Base-by-base conservation (phyloP, 2,797 vertebrate species). In the Urophycis tenuis region DNA sequence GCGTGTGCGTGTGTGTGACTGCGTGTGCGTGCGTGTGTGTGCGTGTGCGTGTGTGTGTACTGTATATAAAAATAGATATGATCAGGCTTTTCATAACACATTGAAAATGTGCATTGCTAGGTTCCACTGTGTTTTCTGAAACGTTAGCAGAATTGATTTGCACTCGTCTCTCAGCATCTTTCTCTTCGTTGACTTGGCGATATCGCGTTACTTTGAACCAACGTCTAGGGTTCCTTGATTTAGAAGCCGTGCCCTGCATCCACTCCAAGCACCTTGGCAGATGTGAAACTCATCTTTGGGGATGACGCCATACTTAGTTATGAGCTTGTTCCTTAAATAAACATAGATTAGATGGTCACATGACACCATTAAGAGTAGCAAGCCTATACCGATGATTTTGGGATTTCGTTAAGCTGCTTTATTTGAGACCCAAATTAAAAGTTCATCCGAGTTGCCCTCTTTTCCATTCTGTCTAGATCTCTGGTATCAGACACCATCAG, bases 341-440 rank as follows among this genome's bases (percentile, higher is more conserved):
- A 83, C 7, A 19, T 85, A 85, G 84, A 90, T 89, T 89, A 88
- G 78, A 89, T 36, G 31, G 45, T 36, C 29, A 76, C 72, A 74
- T 36, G 33, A 74, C 75, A 79, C 72, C 49, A 78, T 49, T 80
- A 79, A 84, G 83, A 85, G 75, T 81, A 84, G 80, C 78, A 78
- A 17, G n/a, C 74, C 81, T 78, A 78, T 82, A 79, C 84, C 85
- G 77, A 78, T 25, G 79, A 81, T 83, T 86, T 83, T 10, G 17
- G 85, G 88, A 89, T 91, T 89, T 85, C 72, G 81, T 64, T 90
- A 90, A 92, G 87, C 85, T 86, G 88, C 86, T 92, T 91, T 90
- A 84, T 87, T 83, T 86, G 76, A 76, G 72, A 76, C 75, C 75
- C 10, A 81, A 83, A 88, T 86, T 81, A 86, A 86, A 86, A 77